phyloP scores from a whole-genome alignment of 2,113 vertebrate genomes.

The Gobius niger region DNA sequence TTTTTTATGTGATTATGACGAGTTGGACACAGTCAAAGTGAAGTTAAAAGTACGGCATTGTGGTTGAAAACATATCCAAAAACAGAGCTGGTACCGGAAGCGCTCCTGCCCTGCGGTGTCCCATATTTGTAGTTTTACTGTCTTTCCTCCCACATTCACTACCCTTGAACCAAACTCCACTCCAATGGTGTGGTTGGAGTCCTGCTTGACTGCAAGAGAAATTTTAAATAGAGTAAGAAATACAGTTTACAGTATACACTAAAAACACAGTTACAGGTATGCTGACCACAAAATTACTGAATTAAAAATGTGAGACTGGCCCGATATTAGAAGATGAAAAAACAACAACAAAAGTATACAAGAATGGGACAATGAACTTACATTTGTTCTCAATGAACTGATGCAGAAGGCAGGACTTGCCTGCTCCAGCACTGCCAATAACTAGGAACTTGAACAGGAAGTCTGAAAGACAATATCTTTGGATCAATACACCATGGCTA shows the following conservation, averaged over 20 bases:
- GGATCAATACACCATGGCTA: conserved; percentile 28
- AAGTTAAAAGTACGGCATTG: not conserved
- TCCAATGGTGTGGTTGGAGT: conserved; percentile 93
- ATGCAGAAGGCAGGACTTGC: conserved; percentile 94
- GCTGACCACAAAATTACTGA: too few relatives aligned
- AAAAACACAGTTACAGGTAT: too few relatives aligned
- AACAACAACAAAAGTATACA: not conserved
- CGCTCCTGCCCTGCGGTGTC: conserved; percentile 92
- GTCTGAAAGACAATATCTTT: conserved; percentile 74
- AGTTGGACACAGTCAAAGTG: not conserved
- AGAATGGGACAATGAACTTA: conserved; percentile 63
- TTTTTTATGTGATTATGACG: not conserved
- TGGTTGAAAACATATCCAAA: too few relatives aligned
- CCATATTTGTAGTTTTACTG: conserved; percentile 94
- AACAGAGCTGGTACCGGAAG: conserved; percentile 78
- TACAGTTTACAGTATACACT: too few relatives aligned
- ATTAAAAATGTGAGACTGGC: too few relatives aligned
- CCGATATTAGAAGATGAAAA: not conserved
- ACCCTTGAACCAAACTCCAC: conserved; percentile 93
- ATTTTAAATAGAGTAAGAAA: not conserved
- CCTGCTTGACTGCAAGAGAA: conserved; percentile 84
- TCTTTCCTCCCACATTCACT: conserved; percentile 90
- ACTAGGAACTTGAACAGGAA: conserved; percentile 97
- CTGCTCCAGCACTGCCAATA: conserved; percentile 91
- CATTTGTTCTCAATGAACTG: conserved; percentile 96